Base-by-base conservation (phyloP, 1,140 invertebrate species). In the Apis laboriosa region DNA sequence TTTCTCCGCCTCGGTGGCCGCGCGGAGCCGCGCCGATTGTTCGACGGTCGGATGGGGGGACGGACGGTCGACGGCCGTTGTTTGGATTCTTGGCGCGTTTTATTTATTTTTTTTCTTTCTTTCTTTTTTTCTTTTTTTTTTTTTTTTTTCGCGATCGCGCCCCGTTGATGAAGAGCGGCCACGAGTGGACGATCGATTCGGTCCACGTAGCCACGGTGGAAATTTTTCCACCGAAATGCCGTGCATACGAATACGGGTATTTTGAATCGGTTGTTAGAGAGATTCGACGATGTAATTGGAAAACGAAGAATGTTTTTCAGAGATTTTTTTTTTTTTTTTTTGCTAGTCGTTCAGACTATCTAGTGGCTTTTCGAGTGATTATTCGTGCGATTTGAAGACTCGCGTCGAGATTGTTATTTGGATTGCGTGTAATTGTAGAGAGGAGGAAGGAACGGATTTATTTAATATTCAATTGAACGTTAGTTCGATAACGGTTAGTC, bases 221-320 rank as follows among this genome's bases (percentile, higher is more conserved):
- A 85, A 85, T 78, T 83, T 83, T 85, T 70, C 19, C 28, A n/a
- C 76, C 53, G 66, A 79, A 83, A 79, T 79, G 70, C 58, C 72
- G 79, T 77, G 80, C 80, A 85, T 83, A 85, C 84, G 74, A 83
- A 83, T 43, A 21, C 81, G 67, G 9, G 4, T 17, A 9, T 19
- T 43, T 51, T 34, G 13, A 56, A 78, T 78, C 43, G 28, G 1
- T 77, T 77, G n/a, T n/a, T 51, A 43, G 34, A 43, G 34, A 43
- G 34, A 43, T 43, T 43, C 34, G 34, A 43, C 34, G 34, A 43
- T 43, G 34, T 43, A 43, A 43, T 43, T 43, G 34, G 34, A 7
- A 24, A 43, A 43, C 34, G 34, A 43, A 43, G 34, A 43, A 43
- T 43, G 34, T 43, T 43, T 24, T 43, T 43, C 34, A 43, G 34